A percentile compares a stretch with the other conserved stretches of the same genome.
phyloP scores from a whole-genome alignment of 2,797 vertebrate genomes.

The Falco concolor region DNA sequence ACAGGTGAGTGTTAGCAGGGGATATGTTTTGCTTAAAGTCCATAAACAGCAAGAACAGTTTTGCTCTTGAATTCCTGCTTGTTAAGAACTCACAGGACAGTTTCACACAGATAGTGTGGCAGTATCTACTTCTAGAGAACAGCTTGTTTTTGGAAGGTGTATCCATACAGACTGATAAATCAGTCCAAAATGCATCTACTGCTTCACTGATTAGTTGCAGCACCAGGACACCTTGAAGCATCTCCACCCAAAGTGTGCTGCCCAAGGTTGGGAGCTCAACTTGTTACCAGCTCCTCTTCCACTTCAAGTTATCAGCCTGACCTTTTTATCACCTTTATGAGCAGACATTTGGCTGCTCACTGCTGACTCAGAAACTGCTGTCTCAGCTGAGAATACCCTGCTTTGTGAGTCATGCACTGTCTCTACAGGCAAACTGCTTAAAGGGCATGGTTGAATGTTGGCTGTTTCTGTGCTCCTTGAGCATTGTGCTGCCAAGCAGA shows the following conservation, averaged over 20 bases:
- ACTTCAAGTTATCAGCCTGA: not conserved
- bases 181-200: not conserved
- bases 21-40: not conserved
- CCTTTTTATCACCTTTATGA: slow-evolving; percentile 43
- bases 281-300: not conserved
- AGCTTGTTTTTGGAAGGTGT: not conserved
- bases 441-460: slow-evolving; percentile 36
- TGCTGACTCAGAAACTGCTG: slow-evolving; percentile 58
- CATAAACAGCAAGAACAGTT: not conserved
- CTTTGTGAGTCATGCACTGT: slow-evolving; percentile 47
- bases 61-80: not conserved
- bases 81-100: not conserved
- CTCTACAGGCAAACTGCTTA: slow-evolving; percentile 17
- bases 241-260: not conserved
- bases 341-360: slow-evolving; percentile 22
- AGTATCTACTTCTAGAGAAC: not conserved
- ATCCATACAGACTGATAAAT: not conserved
- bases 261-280: not conserved
- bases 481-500: not conserved
- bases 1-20: not conserved
- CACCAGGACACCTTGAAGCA: not conserved
- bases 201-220: not conserved
- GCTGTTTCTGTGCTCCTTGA: not conserved
- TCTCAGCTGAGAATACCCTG: slow-evolving; percentile 52
- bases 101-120: not conserved